Evolutionary conservation across 2,797 vertebrate genomes (phyloP), one percentile per base, ranked within the genome.

Genomic region (Bovichtus diacanthus): DNA sequence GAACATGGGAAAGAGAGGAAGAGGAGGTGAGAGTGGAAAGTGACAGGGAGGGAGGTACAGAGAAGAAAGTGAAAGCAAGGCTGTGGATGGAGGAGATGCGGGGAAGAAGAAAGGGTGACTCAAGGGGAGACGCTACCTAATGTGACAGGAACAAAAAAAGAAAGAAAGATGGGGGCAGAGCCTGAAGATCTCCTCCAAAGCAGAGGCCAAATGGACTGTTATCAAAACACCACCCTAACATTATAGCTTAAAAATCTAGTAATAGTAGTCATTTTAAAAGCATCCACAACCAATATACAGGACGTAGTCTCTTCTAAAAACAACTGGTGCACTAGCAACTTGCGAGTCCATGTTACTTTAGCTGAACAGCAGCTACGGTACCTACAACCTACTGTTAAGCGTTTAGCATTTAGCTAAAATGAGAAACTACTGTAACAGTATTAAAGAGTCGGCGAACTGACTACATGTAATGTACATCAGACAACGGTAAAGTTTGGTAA

Each of bases 141-240:
- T 53, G 59, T 47, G 41, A 16, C 4, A 27, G 44, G 61, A 78
- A 31, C 31, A 39, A 67, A n/a, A 76, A 68, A 38, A 76, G 49
- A 62, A 36, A 36, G 47, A 80, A 62, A 55, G 49, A 78, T 25
- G 53, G 50, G 43, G 44, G 36, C 53, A 73, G 38, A 74, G 58
- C 38, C 23, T 9, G 11, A 78, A 36, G 29, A 34, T 36, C 27
- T 23, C 39, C 34, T 69, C 15, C 27, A 16, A 43, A 44, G 47
- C 47, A 56, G 9, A 47, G 59, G 38, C 53, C 59, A 75, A 64
- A 46, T 59, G 41, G 41, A 50, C 23, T 76, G 21, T 62, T 74
- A 74, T 74, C 64, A 82, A 71, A 76, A 29, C 2, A 25, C 21
- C 12, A 53, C 23, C 59, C 29, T 66, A 44, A 55, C 18, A 46